Percentiles rank a stretch among this genome's conserved stretches.
Conservation (phyloP, 2,888 invertebrate genomes). For the Deilephila porcellus region DNA sequence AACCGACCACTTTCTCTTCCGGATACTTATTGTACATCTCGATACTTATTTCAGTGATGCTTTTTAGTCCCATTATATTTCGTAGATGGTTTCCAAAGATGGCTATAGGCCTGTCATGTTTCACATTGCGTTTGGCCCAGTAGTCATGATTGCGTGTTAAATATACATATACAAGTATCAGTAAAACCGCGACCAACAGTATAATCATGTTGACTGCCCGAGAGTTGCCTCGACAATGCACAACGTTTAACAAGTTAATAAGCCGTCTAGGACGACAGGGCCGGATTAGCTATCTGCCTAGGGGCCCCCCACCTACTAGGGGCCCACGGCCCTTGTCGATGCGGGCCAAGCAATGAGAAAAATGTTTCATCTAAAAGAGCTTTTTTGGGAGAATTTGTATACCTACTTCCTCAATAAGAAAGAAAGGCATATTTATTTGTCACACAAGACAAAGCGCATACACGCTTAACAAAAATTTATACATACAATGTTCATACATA, state of each 20-base stretch:
- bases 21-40: constrained; percentile 64
- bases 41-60: constrained; percentile 49
- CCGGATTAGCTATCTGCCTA: too few species aligned
- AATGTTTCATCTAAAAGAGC: too few species aligned
- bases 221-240: background rate
- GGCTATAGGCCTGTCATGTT: constrained; percentile 59
- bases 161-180: constrained; percentile 54
- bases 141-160: constrained; percentile 59
- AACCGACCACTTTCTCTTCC: constrained; percentile 67
- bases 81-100: constrained; percentile 61
- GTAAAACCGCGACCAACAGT: constrained; percentile 41
- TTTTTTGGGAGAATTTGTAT: too few species aligned
- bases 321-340: too few species aligned
- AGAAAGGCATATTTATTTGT: too few species aligned
- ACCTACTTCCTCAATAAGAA: too few species aligned
- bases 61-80: constrained; percentile 54
- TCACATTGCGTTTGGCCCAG: constrained; percentile 64
- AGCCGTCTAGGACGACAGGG: too few species aligned
- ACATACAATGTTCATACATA: too few species aligned
- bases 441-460: too few species aligned
- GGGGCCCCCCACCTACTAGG: too few species aligned
- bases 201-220: constrained; percentile 43
- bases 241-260: background rate
- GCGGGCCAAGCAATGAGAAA: too few species aligned
- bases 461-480: too few species aligned